Percentiles rank a stretch among this genome's conserved stretches.
These are phyloP conservation scores for Drosophila paranaensis DNA, from an alignment of 2,888 invertebrate genomes.

Conservation along the genomic window DNA sequence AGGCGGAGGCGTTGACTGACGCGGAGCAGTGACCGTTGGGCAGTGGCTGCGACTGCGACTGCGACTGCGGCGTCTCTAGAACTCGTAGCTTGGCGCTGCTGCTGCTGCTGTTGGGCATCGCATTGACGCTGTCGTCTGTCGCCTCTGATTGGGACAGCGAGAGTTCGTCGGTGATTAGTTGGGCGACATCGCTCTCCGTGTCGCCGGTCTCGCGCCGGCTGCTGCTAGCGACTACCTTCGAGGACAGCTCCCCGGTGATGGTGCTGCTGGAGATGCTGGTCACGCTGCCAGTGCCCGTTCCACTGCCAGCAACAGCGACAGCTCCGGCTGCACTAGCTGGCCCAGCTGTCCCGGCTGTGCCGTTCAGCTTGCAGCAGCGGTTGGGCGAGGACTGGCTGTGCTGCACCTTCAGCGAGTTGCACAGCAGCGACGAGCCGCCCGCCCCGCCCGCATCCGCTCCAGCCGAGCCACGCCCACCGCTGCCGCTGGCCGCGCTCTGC, in stretches of 20 bases:
- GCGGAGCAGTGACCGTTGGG: slow-evolving; percentile 63
- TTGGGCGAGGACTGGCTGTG: slow-evolving; percentile 85
- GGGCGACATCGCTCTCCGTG: slow-evolving; percentile 82
- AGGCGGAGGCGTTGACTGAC: slow-evolving; percentile 12
- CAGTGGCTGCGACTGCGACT: slow-evolving; percentile 18
- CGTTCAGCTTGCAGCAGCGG: slow-evolving; percentile 84
- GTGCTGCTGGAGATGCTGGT: slow-evolving; percentile 83
- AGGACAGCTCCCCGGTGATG: slow-evolving; percentile 80
- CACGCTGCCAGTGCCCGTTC: slow-evolving; percentile 70
- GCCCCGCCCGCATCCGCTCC: slow-evolving; percentile 27
- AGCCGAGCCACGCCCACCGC: slow-evolving; percentile 27
- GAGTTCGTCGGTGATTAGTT: slow-evolving; percentile 79
- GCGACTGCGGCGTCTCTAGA: slow-evolving; percentile 65
- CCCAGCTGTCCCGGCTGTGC: slow-evolving; percentile 22
- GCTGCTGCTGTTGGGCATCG: slow-evolving; percentile 75
- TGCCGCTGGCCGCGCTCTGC: slow-evolving; percentile 54
- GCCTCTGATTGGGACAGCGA: slow-evolving; percentile 81
- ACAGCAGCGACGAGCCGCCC: slow-evolving; percentile 67
- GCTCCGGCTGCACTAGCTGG: not conserved
- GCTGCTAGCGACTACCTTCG: slow-evolving; percentile 74
- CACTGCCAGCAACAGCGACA: slow-evolving; percentile 18
- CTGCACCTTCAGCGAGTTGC: slow-evolving; percentile 84
- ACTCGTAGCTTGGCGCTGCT: slow-evolving; percentile 79
- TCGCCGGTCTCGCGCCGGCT: slow-evolving; percentile 77
- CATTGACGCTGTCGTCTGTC: slow-evolving; percentile 78